Conservation (phyloP, 2,113 vertebrate species). For the Trochalopteron elliotii region DNA sequence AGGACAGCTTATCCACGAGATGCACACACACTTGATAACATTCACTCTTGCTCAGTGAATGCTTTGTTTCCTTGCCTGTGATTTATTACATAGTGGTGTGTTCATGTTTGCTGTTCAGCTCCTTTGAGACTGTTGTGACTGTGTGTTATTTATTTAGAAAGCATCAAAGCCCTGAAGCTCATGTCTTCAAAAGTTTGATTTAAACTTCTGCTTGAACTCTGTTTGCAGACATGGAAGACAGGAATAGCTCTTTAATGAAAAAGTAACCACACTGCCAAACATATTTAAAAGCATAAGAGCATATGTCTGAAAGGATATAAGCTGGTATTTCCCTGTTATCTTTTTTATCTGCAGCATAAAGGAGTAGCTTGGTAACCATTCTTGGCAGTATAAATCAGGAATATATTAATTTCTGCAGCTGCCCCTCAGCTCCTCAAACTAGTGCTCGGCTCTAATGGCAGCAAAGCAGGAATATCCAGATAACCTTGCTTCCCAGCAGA, state of each 20-base stretch:
- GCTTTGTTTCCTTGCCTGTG: background rate
- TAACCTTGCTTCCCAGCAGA: background rate
- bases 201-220: background rate
- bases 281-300: background rate
- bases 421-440: background rate
- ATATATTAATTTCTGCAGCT: background rate
- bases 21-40: rapidly evolving
- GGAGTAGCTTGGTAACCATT: background rate
- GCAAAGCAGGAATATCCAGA: background rate
- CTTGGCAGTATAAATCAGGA: background rate
- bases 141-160: background rate
- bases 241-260: background rate
- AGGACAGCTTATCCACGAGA: background rate
- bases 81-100: background rate
- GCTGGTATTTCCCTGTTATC: background rate
- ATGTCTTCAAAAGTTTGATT: background rate
- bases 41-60: background rate
- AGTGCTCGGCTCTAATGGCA: background rate
- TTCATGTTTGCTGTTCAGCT: background rate
- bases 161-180: background rate
- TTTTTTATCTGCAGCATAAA: background rate
- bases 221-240: background rate
- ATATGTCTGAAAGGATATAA: background rate
- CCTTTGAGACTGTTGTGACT: background rate
- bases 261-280: background rate